A percentile compares a stretch with the other conserved stretches of the same genome.
Evolutionary conservation across 2,888 invertebrate species (phyloP).

Genomic region (Chloroclysta siterata): DNA sequence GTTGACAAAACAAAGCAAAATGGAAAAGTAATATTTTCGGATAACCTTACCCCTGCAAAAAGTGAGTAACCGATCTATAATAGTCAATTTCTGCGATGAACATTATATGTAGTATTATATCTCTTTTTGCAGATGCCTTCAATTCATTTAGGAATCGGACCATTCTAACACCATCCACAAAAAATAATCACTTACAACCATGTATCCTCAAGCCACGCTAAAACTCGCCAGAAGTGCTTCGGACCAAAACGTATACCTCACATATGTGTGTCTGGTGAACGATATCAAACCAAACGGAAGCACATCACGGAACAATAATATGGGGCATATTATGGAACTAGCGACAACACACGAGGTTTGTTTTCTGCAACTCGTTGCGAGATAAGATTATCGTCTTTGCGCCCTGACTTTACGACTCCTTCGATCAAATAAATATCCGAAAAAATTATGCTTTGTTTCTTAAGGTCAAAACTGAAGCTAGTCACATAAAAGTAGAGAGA

Average conservation of each 20-base stretch:
- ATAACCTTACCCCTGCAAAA: neutral
- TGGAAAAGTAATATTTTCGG: slow-evolving; percentile 19
- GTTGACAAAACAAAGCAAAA: slow-evolving; percentile 19
- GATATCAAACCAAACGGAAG: slow-evolving; percentile 55
- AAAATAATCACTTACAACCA: slow-evolving; percentile 28
- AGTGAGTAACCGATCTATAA: slow-evolving; percentile 3
- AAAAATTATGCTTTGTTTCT: neutral
- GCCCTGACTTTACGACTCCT: no score
- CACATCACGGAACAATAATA: slow-evolving; percentile 36
- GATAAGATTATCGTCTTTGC: no score
- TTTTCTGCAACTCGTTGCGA: neutral
- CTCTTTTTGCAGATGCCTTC: slow-evolving; percentile 43
- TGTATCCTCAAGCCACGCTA: slow-evolving; percentile 45
- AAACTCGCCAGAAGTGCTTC: slow-evolving; percentile 62
- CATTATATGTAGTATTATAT: neutral
- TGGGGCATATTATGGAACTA: slow-evolving; percentile 40
- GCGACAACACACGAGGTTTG: slow-evolving; percentile 12
- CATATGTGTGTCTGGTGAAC: slow-evolving; percentile 69
- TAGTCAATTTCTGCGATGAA: neutral
- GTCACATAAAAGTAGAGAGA: slow-evolving; percentile 66
- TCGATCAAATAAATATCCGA: no score
- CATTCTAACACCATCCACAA: slow-evolving; percentile 32
- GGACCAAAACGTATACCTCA: slow-evolving; percentile 66
- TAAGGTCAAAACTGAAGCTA: slow-evolving; percentile 40
- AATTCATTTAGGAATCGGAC: slow-evolving; percentile 17